Evolutionary conservation across 1,140 invertebrate genomes (phyloP).

Genomic region (Sesamia nonagrioides): DNA sequence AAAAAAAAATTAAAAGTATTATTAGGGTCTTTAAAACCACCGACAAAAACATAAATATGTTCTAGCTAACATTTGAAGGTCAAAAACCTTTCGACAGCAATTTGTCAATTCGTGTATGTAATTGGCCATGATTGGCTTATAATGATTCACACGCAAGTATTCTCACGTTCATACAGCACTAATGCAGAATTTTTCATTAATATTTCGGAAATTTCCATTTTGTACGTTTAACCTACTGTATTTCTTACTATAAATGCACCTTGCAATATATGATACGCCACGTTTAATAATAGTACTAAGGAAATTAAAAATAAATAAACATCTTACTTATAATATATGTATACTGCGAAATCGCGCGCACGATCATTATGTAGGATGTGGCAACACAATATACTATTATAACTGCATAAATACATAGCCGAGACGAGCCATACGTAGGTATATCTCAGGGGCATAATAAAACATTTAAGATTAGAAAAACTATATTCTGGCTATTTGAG

Average conservation of each 20-base stretch:
- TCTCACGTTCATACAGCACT: conserved; percentile 54
- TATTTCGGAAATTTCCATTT: conserved; percentile 21
- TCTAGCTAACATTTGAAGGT: conserved; percentile 50
- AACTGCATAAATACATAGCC: conserved; percentile 25
- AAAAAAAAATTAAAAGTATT: too few relatives aligned
- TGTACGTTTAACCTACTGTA: conserved; percentile 23
- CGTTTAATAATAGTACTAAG: conserved; percentile 22
- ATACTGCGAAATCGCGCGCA: conserved; percentile 33
- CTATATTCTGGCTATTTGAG: neutral
- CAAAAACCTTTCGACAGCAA: conserved; percentile 61
- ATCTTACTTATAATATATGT: conserved; percentile 21
- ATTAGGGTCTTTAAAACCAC: too few relatives aligned
- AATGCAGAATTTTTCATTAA: conserved; percentile 37
- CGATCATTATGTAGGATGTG: conserved; percentile 33
- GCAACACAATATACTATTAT: conserved; percentile 31
- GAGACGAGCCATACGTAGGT: conserved; percentile 11
- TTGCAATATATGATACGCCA: conserved; percentile 32
- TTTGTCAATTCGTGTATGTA: conserved; percentile 58
- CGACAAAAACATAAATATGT: too few relatives aligned
- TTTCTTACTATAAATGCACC: neutral
- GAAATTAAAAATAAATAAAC: conserved; percentile 28
- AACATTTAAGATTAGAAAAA: conserved; percentile 8
- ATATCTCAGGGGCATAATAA: conserved; percentile 29
- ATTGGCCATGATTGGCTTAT: conserved; percentile 58
- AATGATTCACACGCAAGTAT: conserved; percentile 60